Conservation (phyloP, 2,888 invertebrate species). For the Nomada goodeniana region DNA sequence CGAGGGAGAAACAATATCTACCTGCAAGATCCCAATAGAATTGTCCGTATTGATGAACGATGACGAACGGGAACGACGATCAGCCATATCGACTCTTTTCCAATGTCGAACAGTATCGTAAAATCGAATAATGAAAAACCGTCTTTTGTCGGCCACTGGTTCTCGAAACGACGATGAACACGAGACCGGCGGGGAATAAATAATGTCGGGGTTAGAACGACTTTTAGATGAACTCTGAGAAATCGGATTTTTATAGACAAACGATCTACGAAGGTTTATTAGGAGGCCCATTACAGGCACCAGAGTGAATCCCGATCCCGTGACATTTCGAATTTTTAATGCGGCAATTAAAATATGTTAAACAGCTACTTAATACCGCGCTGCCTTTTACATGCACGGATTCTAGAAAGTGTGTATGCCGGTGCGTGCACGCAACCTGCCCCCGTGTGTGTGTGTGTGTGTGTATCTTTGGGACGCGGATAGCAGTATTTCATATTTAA, state of each 20-base stretch:
- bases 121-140: constrained; percentile 6
- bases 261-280: constrained; percentile 48
- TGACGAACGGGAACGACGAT: constrained; percentile 33
- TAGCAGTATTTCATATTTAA: constrained; percentile 80
- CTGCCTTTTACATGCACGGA: background rate
- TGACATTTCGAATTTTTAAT: constrained; percentile 77
- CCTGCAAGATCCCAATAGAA: constrained; percentile 27
- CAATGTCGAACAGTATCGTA: background rate
- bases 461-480: constrained; percentile 62
- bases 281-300: constrained; percentile 34
- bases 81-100: too few relatives aligned
- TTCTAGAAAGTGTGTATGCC: background rate
- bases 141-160: background rate
- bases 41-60: constrained; percentile 65
- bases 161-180: background rate
- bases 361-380: constrained; percentile 78
- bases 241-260: constrained; percentile 43
- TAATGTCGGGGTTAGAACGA: background rate
- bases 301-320: constrained; percentile 26
- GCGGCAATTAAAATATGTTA: constrained; percentile 81
- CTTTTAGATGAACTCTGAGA: background rate
- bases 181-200: background rate
- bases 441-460: constrained; percentile 2
- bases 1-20: background rate
- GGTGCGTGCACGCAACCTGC: too few relatives aligned